phyloP scores from a whole-genome alignment of 2,888 invertebrate genomes.

The Clanis bilineata region DNA sequence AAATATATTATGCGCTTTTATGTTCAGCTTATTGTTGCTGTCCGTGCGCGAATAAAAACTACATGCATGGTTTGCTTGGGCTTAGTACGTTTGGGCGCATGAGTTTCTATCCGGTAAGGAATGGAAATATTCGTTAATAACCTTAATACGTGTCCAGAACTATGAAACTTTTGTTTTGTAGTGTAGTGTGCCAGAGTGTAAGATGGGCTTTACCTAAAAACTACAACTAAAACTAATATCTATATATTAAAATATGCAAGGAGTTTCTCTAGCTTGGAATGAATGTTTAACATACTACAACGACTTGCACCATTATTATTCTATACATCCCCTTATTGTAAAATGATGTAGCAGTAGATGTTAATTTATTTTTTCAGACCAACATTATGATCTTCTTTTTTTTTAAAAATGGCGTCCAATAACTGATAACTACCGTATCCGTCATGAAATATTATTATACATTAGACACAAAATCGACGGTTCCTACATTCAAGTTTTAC shows the following conservation, averaged over 20 bases:
- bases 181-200: slow-evolving; percentile 1
- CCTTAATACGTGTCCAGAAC: not conserved
- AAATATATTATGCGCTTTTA: not conserved
- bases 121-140: not conserved
- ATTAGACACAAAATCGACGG: too few species aligned
- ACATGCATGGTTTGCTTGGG: not conserved
- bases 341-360: too few species aligned
- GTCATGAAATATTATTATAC: too few species aligned
- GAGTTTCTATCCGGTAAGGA: not conserved
- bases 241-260: slow-evolving; percentile 6
- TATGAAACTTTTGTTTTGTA: not conserved
- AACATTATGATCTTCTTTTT: too few species aligned
- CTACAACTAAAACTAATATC: slow-evolving; percentile 10
- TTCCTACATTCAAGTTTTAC: too few species aligned
- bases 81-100: not conserved
- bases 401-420: too few species aligned
- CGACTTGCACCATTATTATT: too few species aligned
- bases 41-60: not conserved
- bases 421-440: too few species aligned
- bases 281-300: too few species aligned
- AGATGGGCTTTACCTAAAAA: not conserved
- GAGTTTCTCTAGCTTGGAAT: not conserved
- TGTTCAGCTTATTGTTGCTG: slow-evolving; percentile 2
- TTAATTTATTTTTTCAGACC: too few species aligned
- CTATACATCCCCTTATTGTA: too few species aligned